Conservation (phyloP, 2,113 vertebrate genomes). For the Toxotes jaculatrix region DNA sequence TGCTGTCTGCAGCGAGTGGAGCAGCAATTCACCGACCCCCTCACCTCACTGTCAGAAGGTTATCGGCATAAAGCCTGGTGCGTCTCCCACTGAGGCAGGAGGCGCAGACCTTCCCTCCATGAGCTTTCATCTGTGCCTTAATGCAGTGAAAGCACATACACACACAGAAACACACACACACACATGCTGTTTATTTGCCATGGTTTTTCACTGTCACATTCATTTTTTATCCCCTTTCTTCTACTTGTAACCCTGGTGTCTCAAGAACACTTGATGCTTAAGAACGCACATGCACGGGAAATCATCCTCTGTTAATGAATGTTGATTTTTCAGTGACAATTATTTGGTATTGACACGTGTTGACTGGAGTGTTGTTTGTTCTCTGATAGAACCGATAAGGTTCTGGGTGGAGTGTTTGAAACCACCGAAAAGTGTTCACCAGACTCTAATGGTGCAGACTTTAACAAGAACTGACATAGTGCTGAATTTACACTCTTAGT, state of each 20-base stretch:
- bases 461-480: not conserved
- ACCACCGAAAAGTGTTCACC: not conserved
- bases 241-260: not conserved
- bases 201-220: constrained; percentile 15
- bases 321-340: constrained; percentile 33
- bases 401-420: not conserved
- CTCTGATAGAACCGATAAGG: not conserved
- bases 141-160: constrained; percentile 30
- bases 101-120: constrained; percentile 33
- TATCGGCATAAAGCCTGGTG: constrained; percentile 67
- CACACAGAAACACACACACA: not conserved
- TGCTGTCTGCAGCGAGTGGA: constrained; percentile 21
- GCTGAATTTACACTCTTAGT: constrained; percentile 23
- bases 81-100: constrained; percentile 64
- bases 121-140: constrained; percentile 63
- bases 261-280: constrained; percentile 5
- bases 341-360: constrained; percentile 12
- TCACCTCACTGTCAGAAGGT: constrained; percentile 57
- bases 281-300: not conserved
- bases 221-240: not conserved
- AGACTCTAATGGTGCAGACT: not conserved
- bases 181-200: constrained; percentile 16
- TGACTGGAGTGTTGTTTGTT: constrained; percentile 42
- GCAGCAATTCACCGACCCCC: constrained; percentile 39
- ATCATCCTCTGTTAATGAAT: constrained; percentile 12